Evolutionary conservation across 2,888 invertebrate genomes (phyloP), one percentile per base, ranked within the genome.

Genomic region (Clanis bilineata): DNA sequence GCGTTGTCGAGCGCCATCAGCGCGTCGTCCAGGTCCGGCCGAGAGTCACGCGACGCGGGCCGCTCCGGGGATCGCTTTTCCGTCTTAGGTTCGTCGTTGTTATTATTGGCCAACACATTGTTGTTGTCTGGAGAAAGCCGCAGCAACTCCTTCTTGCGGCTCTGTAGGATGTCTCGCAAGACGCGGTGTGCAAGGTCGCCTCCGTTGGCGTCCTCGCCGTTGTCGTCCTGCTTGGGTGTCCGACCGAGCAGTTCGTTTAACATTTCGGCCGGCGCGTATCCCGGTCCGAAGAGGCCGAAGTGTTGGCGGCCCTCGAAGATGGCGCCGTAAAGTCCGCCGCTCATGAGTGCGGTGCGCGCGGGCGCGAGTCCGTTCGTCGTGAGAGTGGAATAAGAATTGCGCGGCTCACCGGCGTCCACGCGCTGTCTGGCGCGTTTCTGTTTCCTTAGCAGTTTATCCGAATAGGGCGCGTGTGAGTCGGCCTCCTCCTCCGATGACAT

Each of bases 401-500:
- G 96, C 93, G 96, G 96, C 94, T 98, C 97, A 83, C 97, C 97
- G 94, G 97, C 97, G 96, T 97, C 97, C 94, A 97, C 97, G 93
- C 97, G 96, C 95, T 97, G 97, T 95, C 97, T 95, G 94, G 96
- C 96, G 93, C 97, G 96, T 94, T 97, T 97, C 93, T 96, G 95
- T 95, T 96, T 96, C 96, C 96, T 97, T 94, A 96, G 95, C 94
- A 96, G 95, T 93, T 95, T 96, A 95, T 96, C 96, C 95, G 96
- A 96, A 95, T 96, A 97, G 96, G 97, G 96, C 95, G 96, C 96
- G 95, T 96, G 96, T 94, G 95, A 95, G 94, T 96, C 96, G 94
- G 96, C 96, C 96, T 97, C 97, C 96, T 97, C 97, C 96, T 97
- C 97, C 96, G 97, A 97, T 97, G 97, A 97, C 97, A 97, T 97